Percentiles rank a stretch among this genome's conserved stretches.
These are phyloP conservation scores for Ormyrus rosae DNA, from an alignment of 2,888 invertebrate genomes.

Conservation along the genomic window DNA sequence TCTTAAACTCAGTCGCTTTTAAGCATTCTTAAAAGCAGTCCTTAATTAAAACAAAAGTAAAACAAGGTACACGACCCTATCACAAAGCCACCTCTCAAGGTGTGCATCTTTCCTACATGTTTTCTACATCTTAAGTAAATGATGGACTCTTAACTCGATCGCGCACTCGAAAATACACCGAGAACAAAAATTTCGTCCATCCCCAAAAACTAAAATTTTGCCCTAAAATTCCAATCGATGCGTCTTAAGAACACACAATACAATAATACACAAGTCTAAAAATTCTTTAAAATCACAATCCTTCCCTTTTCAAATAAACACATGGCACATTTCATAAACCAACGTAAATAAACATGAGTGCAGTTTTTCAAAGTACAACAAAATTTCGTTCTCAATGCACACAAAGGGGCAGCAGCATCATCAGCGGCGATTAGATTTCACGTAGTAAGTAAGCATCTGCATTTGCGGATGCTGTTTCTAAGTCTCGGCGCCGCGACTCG, in stretches of 20 bases:
- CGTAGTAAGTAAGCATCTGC: no score
- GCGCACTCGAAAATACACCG: conserved; percentile 35
- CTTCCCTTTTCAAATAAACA: neutral
- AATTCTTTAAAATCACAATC: neutral
- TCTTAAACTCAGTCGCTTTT: conserved; percentile 47
- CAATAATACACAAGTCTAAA: no score
- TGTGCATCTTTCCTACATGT: conserved; percentile 26
- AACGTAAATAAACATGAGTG: neutral
- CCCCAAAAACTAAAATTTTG: no score
- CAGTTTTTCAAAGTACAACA: neutral
- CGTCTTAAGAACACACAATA: no score
- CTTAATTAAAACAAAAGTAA: conserved; percentile 39
- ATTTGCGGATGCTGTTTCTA: neutral
- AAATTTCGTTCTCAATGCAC: conserved; percentile 26
- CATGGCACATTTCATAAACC: neutral
- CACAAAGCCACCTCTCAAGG: conserved; percentile 50
- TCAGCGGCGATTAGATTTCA: no score
- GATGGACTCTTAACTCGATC: conserved; percentile 36
- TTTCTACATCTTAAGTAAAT: conserved; percentile 43
- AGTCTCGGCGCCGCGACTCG: conserved; percentile 23
- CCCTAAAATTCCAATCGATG: no score
- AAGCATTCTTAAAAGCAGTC: conserved; percentile 38
- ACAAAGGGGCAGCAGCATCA: neutral
- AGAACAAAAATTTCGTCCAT: neutral
- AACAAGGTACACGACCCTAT: conserved; percentile 53